A percentile compares a stretch with the other conserved stretches of the same genome.
phyloP scores from a whole-genome alignment of 2,113 vertebrate species.

The Scatophagus argus region DNA sequence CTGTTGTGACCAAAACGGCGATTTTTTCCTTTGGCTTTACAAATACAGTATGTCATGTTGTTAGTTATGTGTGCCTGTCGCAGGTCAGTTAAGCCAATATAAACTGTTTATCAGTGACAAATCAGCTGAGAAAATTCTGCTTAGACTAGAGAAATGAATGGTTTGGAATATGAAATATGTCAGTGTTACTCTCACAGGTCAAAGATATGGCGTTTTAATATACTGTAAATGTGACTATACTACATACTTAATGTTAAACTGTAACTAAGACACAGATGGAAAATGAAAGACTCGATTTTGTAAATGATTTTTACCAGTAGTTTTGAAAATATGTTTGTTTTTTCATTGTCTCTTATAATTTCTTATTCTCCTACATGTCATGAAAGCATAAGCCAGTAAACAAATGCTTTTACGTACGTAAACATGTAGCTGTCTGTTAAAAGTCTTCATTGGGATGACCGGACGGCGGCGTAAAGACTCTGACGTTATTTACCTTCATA shows the following conservation, averaged over 20 bases:
- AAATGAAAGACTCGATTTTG: slow-evolving; percentile 66
- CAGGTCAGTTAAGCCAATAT: slow-evolving; percentile 46
- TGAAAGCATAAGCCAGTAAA: slow-evolving; percentile 30
- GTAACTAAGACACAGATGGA: slow-evolving; percentile 62
- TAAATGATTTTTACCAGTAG: slow-evolving; percentile 74
- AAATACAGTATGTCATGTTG: slow-evolving; percentile 52
- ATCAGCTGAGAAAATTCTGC: slow-evolving; percentile 55
- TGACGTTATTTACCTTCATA: slow-evolving; percentile 36
- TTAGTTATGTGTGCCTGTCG: slow-evolving; percentile 59
- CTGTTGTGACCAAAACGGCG: slow-evolving; percentile 60
- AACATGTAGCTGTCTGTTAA: slow-evolving; percentile 44
- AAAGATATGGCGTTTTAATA: slow-evolving; percentile 63
- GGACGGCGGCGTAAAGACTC: slow-evolving; percentile 18
- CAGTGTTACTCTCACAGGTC: slow-evolving; percentile 66
- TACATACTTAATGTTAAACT: slow-evolving; percentile 68
- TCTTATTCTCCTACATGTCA: slow-evolving; percentile 56
- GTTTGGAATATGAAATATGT: slow-evolving; percentile 65
- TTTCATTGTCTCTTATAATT: slow-evolving; percentile 69
- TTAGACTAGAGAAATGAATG: slow-evolving; percentile 66
- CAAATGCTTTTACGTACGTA: slow-evolving; percentile 35
- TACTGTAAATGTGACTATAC: slow-evolving; percentile 71
- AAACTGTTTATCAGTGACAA: slow-evolving; percentile 32
- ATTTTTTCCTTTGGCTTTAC: slow-evolving; percentile 58
- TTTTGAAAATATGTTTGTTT: slow-evolving; percentile 65
- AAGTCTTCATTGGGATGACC: slow-evolving; percentile 37